Evolutionary conservation across 2,797 vertebrate genomes (phyloP).

Genomic region (Apogon hyalosoma): DNA sequence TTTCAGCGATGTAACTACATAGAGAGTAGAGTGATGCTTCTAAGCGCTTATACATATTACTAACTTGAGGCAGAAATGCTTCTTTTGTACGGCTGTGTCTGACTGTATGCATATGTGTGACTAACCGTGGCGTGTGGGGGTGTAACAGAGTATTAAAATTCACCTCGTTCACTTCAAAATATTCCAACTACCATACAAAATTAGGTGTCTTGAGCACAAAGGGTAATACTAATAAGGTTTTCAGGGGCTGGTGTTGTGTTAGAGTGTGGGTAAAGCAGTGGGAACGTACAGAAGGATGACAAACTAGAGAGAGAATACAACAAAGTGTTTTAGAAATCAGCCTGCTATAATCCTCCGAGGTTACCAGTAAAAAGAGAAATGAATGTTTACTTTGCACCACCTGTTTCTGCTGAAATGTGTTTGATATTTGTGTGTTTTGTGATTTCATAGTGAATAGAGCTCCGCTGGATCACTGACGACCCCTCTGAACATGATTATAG

Average conservation of each 20-base stretch:
- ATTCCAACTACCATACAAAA: slow-evolving; percentile 12
- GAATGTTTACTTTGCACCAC: too few species aligned
- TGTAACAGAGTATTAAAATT: slow-evolving; percentile 44
- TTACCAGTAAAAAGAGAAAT: too few species aligned
- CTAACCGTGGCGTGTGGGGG: slow-evolving; percentile 52
- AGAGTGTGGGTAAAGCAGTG: too few species aligned
- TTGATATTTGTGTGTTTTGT: too few species aligned
- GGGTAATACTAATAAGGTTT: not conserved
- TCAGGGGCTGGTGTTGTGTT: slow-evolving; percentile 11
- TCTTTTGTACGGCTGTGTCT: slow-evolving; percentile 49
- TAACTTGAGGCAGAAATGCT: slow-evolving; percentile 40
- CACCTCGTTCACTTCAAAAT: slow-evolving; percentile 33
- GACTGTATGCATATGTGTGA: slow-evolving; percentile 45
- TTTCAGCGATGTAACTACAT: slow-evolving; percentile 9
- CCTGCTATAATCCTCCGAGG: too few species aligned
- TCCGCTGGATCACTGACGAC: too few species aligned
- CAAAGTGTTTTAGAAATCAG: too few species aligned
- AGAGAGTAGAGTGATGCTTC: slow-evolving; percentile 30
- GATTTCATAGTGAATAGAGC: too few species aligned
- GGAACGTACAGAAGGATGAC: too few species aligned
- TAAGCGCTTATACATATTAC: slow-evolving; percentile 22
- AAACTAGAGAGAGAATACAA: too few species aligned
- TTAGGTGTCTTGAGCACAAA: not conserved
- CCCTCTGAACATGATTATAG: too few species aligned
- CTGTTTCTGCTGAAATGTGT: too few species aligned